Evolutionary conservation across 2,888 invertebrate species (phyloP), one percentile per base, ranked within the genome.

Genomic region (Anarsia innoxiella): DNA sequence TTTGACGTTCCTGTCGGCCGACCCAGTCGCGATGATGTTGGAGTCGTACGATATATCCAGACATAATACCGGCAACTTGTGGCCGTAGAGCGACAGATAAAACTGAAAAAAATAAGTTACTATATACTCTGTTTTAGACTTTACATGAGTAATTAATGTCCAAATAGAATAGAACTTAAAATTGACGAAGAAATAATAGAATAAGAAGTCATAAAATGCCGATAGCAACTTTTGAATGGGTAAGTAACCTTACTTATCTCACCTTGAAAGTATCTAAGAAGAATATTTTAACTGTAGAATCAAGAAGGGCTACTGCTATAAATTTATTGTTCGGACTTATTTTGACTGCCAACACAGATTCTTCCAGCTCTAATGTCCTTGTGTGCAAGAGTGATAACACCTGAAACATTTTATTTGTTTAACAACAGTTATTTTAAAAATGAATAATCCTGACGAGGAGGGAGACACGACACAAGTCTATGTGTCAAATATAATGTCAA

Each of bases 201-300:
- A n/a, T n/a, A n/a, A n/a, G n/a, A n/a, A n/a, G n/a, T n/a, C n/a
- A n/a, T n/a, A n/a, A n/a, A n/a, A n/a, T n/a, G n/a, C n/a, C 9
- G 23, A 12, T 23, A 23, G 9, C 23, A 32, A 13, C 11, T 11
- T 11, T 23, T 32, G 2, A 23, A 12, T 32, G 19, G 2, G 12
- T 23, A 9, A 40, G 59, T 76, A n/a, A n/a, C n/a, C n/a, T n/a
- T n/a, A n/a, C n/a, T 19, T 19, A 19, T n/a, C n/a, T 25, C n/a
- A 94, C 94, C 89, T 99, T 99, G 49, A 98, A 92, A 0, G 94
- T 92, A 64, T 99, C 98, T 31, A 93, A 73, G 66, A 96, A 99
- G 79, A 97, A 98, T 52, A 99, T 91, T 75, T 97, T 96, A 0
- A 98, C 95, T 0, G 97, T 99, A 4, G 92, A 93, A 76, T 99